These are phyloP conservation scores for Halichoeres trimaculatus DNA, from an alignment of 2,113 vertebrate species.

Conservation along the genomic window DNA sequence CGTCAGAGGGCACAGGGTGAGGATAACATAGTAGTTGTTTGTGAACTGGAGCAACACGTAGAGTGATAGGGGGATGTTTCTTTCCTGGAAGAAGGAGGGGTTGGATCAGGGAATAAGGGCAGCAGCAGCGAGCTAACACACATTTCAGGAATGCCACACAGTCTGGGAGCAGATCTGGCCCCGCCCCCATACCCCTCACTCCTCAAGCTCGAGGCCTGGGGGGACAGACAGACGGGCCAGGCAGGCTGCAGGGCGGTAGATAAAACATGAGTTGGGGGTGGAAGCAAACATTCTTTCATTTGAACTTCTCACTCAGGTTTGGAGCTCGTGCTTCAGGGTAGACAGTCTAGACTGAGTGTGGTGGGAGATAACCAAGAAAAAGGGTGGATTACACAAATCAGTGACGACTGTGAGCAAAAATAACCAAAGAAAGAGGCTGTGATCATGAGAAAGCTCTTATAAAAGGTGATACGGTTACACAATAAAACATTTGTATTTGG, in stretches of 20 bases:
- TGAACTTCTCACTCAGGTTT: slow-evolving; percentile 32
- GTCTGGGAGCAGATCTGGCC: slow-evolving; percentile 34
- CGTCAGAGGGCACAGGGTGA: neutral
- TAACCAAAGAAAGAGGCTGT: too few relatives aligned
- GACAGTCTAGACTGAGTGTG: slow-evolving; percentile 16
- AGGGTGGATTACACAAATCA: neutral
- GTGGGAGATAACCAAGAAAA: neutral
- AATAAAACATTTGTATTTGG: too few relatives aligned
- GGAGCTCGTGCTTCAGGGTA: neutral
- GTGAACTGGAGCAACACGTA: neutral
- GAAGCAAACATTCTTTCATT: slow-evolving; percentile 46
- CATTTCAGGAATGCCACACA: slow-evolving; percentile 72
- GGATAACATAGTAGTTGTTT: neutral
- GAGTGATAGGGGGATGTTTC: slow-evolving; percentile 10
- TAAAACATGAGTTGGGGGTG: neutral
- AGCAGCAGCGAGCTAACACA: slow-evolving; percentile 41
- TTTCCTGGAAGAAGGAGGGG: slow-evolving; percentile 25
- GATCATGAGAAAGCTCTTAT: neutral
- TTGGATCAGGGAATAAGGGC: slow-evolving; percentile 11
- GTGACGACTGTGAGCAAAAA: neutral
- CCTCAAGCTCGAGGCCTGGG: neutral
- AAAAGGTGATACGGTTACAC: too few relatives aligned
- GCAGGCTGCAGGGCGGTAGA: neutral
- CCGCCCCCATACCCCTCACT: slow-evolving; percentile 20
- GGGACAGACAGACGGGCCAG: too few relatives aligned